Evolutionary conservation across 1,140 invertebrate genomes (phyloP).

Genomic region (Caenorhabditis tropicalis): DNA sequence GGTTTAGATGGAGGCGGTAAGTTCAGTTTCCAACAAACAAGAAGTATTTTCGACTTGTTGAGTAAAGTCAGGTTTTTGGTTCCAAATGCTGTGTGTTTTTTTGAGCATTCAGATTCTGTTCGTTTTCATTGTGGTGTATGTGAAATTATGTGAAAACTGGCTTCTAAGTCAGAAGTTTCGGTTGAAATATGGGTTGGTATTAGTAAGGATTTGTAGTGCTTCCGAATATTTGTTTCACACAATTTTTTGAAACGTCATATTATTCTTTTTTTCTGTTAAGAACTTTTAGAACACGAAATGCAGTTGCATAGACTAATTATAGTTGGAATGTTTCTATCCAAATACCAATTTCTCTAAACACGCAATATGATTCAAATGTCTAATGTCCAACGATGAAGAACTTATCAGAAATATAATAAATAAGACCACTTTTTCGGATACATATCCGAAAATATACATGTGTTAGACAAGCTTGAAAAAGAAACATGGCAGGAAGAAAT

Average conservation of each 20-base stretch:
- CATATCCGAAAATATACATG: background rate
- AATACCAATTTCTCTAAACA: background rate
- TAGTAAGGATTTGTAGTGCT: too few species aligned
- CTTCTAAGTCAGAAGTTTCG: background rate
- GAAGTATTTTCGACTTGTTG: conserved; percentile 23
- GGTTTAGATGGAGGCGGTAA: conserved; percentile 13
- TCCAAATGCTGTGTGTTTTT: background rate
- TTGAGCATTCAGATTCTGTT: background rate
- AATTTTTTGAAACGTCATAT: too few species aligned
- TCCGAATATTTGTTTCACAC: too few species aligned
- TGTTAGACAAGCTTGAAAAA: conserved; percentile 5
- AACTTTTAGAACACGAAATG: too few species aligned
- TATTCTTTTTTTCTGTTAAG: too few species aligned
- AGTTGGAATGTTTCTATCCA: too few species aligned
- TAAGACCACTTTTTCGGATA: background rate
- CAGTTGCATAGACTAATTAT: too few species aligned
- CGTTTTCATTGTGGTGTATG: background rate
- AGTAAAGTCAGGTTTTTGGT: conserved; percentile 20
- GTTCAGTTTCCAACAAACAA: conserved; percentile 45
- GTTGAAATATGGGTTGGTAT: background rate
- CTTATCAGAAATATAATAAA: background rate
- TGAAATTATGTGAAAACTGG: conserved; percentile 8
- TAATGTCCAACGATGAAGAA: too few species aligned
- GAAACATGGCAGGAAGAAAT: background rate
- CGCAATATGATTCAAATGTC: background rate